These are phyloP conservation scores for Oryzaephilus surinamensis DNA, from an alignment of 1,140 invertebrate genomes.

Conservation along the genomic window DNA sequence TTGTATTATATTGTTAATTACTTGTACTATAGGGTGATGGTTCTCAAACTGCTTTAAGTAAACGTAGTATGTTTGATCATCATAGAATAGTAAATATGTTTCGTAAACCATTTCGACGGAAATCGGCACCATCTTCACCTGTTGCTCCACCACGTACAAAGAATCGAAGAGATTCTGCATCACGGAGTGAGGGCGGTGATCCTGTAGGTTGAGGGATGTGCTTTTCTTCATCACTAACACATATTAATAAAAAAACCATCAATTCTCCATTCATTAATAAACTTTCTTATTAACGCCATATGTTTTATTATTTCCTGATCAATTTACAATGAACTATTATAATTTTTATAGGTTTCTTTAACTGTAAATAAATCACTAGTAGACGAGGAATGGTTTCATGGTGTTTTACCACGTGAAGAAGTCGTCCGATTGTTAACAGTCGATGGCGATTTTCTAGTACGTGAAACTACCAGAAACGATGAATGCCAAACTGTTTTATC, in stretches of 20 bases:
- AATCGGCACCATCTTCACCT: conserved; percentile 52
- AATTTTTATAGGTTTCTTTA: conserved; percentile 28
- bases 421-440: conserved; percentile 78
- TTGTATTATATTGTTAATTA: conserved; percentile 3
- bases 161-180: conserved; percentile 37
- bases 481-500: conserved; percentile 89
- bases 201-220: conserved; percentile 26
- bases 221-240: conserved; percentile 3
- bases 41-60: conserved; percentile 23
- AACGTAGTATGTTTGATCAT: conserved; percentile 24
- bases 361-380: conserved; percentile 50
- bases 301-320: too few species aligned
- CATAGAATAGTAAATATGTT: conserved; percentile 44
- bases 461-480: conserved; percentile 88
- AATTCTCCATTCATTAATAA: too few species aligned
- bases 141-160: conserved; percentile 39
- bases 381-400: conserved; percentile 96
- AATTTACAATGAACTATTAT: too few species aligned
- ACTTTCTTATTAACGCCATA: too few species aligned
- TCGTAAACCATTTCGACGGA: conserved; percentile 51
- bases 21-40: conserved; percentile 31
- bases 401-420: conserved; percentile 89
- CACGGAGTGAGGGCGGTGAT: conserved; percentile 32
- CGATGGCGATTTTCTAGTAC: conserved; percentile 89
- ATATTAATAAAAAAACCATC: too few species aligned